Evolutionary conservation across 2,113 vertebrate genomes (phyloP).

Genomic region (Xiphorhynchus elegans): DNA sequence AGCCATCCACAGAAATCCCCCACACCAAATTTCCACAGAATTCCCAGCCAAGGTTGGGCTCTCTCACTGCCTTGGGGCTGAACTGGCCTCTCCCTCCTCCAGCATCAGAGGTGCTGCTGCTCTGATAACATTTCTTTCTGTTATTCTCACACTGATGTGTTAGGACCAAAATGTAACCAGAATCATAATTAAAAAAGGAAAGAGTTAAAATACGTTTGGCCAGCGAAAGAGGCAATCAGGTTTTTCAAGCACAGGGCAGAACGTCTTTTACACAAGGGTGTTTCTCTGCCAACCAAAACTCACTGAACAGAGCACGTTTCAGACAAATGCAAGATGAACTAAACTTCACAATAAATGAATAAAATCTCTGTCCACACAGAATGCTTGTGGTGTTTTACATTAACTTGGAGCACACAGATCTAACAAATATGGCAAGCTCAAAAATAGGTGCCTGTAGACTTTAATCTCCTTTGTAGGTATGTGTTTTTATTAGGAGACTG

Average conservation of each 20-base stretch:
- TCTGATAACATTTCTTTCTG: neutral
- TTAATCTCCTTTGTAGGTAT: neutral
- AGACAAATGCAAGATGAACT: neutral
- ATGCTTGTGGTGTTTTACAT: neutral
- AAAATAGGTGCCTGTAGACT: neutral
- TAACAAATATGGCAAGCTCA: neutral
- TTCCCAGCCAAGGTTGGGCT: neutral
- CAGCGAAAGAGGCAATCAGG: neutral
- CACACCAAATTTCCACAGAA: neutral
- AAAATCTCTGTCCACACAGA: neutral
- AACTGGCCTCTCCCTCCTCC: fast-evolving
- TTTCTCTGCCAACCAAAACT: neutral
- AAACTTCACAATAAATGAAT: neutral
- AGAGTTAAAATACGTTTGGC: neutral
- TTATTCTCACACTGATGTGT: neutral
- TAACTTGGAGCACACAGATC: neutral
- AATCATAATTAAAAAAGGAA: neutral
- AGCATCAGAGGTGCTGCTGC: neutral
- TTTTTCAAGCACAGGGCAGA: neutral
- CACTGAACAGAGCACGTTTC: fast-evolving
- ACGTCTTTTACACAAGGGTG: fast-evolving
- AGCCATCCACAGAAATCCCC: neutral
- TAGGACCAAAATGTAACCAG: neutral
- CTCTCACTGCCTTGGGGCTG: neutral
- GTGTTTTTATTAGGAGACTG: neutral